A percentile compares a stretch with the other conserved stretches of the same genome.
Conservation (phyloP, 2,888 invertebrate species). For the Eupithecia abbreviata region DNA sequence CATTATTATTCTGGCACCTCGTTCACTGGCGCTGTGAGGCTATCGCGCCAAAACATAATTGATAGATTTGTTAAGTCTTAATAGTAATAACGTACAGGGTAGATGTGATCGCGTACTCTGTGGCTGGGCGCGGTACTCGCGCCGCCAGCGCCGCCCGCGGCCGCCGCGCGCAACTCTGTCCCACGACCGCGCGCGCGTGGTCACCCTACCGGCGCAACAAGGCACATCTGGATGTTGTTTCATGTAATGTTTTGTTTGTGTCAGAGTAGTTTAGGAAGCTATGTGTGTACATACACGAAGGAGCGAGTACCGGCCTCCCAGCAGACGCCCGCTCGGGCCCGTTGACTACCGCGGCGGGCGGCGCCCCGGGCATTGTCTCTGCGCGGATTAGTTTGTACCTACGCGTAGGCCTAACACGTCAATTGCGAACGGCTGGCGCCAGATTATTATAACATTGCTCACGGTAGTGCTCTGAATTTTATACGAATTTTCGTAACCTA, state of each 20-base stretch:
- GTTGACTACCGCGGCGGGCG: neutral
- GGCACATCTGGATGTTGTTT: neutral
- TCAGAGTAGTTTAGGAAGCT: neutral
- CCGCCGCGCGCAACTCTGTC: conserved; percentile 16
- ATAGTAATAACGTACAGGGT: conserved; percentile 83
- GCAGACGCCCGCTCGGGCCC: conserved; percentile 9
- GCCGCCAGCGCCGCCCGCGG: conserved; percentile 40
- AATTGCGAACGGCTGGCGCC: conserved; percentile 81
- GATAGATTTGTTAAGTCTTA: conserved; percentile 75
- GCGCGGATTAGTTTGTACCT: conserved; percentile 45
- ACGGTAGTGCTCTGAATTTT: conserved; percentile 73
- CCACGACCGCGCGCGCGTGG: conserved; percentile 12
- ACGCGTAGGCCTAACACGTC: conserved; percentile 81
- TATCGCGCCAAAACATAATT: conserved; percentile 62
- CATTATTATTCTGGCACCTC: conserved; percentile 58
- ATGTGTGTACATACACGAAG: neutral
- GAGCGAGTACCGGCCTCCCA: conserved; percentile 6
- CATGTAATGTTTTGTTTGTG: neutral
- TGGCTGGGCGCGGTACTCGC: conserved; percentile 68
- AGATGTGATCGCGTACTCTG: conserved; percentile 81
- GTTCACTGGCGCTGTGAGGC: conserved; percentile 67
- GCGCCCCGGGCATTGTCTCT: neutral
- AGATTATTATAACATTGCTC: conserved; percentile 78
- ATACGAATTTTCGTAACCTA: conserved; percentile 65
- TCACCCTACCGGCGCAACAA: neutral